phyloP scores from a whole-genome alignment of 2,113 vertebrate genomes.

The Erythrolamprus reginae region DNA sequence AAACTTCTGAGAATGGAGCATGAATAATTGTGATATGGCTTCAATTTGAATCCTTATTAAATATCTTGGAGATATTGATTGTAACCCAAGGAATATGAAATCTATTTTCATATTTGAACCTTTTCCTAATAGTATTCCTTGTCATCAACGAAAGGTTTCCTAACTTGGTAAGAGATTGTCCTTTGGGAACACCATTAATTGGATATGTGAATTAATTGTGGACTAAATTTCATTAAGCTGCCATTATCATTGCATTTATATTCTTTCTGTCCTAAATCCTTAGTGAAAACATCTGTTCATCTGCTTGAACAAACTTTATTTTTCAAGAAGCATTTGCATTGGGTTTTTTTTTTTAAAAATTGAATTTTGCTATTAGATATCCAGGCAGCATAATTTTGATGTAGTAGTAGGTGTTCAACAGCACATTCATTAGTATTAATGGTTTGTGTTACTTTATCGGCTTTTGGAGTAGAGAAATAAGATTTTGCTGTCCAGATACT shows the following conservation, averaged over 20 bases:
- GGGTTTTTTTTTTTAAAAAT: too few species aligned
- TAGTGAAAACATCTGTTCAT: conserved; percentile 38
- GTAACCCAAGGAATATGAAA: conserved; percentile 20
- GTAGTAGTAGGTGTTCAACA: background rate
- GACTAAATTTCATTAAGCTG: conserved; percentile 54
- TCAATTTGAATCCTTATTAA: background rate
- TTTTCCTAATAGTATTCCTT: conserved; percentile 38
- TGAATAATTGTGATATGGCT: background rate
- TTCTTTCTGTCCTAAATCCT: conserved; percentile 48
- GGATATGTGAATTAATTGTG: conserved; percentile 57
- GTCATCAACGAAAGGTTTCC: conserved; percentile 12
- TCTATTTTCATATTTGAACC: background rate
- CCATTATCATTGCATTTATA: conserved; percentile 36
- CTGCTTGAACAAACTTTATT: conserved; percentile 12
- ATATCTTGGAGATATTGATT: background rate
- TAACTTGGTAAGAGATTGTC: conserved; percentile 28
- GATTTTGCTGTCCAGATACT: background rate
- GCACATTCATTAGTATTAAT: background rate
- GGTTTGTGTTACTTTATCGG: background rate
- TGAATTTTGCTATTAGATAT: background rate
- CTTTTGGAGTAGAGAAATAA: background rate
- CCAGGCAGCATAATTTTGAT: conserved; percentile 8
- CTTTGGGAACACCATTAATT: conserved; percentile 45
- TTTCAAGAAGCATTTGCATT: conserved; percentile 28
- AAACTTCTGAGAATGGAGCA: background rate